Evolutionary conservation across 2,888 invertebrate species (phyloP).

Genomic region (Junonia oenone): DNA sequence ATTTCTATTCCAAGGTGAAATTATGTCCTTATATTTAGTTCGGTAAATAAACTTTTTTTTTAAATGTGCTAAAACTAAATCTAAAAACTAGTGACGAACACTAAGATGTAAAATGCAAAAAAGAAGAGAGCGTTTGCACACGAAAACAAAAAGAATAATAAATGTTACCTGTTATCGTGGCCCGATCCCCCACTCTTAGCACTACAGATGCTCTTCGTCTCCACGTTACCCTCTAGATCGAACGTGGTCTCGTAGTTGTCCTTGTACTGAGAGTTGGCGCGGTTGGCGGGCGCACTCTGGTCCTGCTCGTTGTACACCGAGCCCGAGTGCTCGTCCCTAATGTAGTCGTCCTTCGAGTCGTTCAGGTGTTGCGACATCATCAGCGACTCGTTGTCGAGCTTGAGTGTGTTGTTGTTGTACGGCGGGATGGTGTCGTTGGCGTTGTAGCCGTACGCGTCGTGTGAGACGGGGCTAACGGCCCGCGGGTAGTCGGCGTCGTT

Average conservation of each 20-base stretch:
- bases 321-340: constrained; percentile 56
- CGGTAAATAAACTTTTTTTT: background rate
- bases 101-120: background rate
- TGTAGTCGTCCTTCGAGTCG: constrained; percentile 65
- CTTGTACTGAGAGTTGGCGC: constrained; percentile 74
- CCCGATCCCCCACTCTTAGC: constrained; percentile 88
- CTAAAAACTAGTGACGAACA: background rate
- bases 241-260: constrained; percentile 92
- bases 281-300: constrained; percentile 46
- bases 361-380: constrained; percentile 62
- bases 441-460: constrained; percentile 82
- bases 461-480: constrained; percentile 64
- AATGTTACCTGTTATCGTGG: constrained; percentile 86
- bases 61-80: background rate
- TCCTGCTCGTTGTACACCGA: constrained; percentile 62
- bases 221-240: constrained; percentile 94
- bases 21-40: too few species aligned
- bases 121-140: background rate
- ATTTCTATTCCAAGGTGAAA: too few species aligned
- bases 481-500: constrained; percentile 58
- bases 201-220: constrained; percentile 93
- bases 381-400: constrained; percentile 70
- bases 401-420: constrained; percentile 72
- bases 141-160: constrained; percentile 8
- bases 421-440: constrained; percentile 46